These are phyloP conservation scores for Hypanus sabinus DNA, from an alignment of 2,113 vertebrate species.

Conservation along the genomic window DNA sequence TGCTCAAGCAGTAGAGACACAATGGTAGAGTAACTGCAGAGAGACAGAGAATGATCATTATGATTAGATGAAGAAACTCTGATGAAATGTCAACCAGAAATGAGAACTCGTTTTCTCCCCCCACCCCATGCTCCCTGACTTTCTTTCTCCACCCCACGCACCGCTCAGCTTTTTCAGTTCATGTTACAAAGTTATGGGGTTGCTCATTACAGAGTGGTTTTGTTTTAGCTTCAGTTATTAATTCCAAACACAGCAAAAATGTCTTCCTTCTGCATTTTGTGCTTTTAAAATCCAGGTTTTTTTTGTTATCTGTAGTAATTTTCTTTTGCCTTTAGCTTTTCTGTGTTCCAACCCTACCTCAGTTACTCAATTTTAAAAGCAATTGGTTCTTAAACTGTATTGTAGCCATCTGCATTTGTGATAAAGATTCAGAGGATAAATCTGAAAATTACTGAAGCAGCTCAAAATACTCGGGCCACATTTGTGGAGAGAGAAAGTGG, in stretches of 20 bases:
- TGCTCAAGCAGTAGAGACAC: too few relatives aligned
- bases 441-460: too few relatives aligned
- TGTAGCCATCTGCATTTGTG: not conserved
- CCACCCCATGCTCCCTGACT: too few relatives aligned
- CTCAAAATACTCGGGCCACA: too few relatives aligned
- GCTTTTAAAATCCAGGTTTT: not conserved
- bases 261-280: not conserved
- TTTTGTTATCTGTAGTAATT: not conserved
- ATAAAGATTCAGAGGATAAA: not conserved
- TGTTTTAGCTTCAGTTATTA: not conserved
- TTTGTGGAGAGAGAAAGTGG: too few relatives aligned
- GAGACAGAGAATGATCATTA: too few relatives aligned
- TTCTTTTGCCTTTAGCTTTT: not conserved
- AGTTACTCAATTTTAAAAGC: not conserved
- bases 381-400: not conserved
- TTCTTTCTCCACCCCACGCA: too few relatives aligned
- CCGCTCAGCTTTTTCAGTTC: too few relatives aligned
- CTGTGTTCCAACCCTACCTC: not conserved
- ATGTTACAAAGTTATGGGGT: not conserved
- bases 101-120: too few relatives aligned
- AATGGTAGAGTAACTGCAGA: too few relatives aligned
- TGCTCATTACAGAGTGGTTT: not conserved
- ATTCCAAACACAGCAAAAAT: not conserved
- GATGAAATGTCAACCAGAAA: too few relatives aligned
- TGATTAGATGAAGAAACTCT: too few relatives aligned